These are phyloP conservation scores for Panurus biarmicus DNA, from an alignment of 2,113 vertebrate species.

Conservation along the genomic window DNA sequence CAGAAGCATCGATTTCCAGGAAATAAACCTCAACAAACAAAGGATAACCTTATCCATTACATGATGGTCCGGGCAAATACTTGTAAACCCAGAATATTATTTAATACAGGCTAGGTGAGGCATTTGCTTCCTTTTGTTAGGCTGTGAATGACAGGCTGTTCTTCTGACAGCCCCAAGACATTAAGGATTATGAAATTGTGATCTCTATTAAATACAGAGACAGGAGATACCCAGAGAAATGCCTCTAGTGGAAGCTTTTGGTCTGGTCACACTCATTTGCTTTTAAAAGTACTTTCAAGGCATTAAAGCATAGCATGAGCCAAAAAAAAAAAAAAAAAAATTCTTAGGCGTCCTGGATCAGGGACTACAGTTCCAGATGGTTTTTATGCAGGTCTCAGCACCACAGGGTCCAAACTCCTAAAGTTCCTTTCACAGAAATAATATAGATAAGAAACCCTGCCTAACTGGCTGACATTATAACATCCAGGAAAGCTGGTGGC, in stretches of 20 bases:
- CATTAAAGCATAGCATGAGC: background rate
- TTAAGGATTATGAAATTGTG: background rate
- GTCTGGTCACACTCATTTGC: background rate
- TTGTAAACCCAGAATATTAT: background rate
- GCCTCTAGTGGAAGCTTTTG: background rate
- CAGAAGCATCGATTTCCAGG: background rate
- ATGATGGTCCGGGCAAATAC: background rate
- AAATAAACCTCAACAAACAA: background rate
- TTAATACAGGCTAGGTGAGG: background rate
- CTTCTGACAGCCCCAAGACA: background rate
- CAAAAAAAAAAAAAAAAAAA: background rate
- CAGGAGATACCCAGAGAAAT: background rate
- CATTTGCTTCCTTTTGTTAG: background rate
- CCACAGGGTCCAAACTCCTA: background rate
- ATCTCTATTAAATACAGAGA: background rate
- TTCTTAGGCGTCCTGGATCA: background rate
- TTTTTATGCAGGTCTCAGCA: background rate
- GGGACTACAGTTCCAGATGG: background rate
- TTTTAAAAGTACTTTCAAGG: background rate
- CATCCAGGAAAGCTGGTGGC: background rate
- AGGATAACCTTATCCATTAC: background rate
- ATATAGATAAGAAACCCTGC: background rate
- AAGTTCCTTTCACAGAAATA: background rate
- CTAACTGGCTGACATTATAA: background rate
- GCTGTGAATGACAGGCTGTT: background rate